Base-by-base conservation (phyloP, 2,113 vertebrate genomes). In the Heptranchias perlo region DNA sequence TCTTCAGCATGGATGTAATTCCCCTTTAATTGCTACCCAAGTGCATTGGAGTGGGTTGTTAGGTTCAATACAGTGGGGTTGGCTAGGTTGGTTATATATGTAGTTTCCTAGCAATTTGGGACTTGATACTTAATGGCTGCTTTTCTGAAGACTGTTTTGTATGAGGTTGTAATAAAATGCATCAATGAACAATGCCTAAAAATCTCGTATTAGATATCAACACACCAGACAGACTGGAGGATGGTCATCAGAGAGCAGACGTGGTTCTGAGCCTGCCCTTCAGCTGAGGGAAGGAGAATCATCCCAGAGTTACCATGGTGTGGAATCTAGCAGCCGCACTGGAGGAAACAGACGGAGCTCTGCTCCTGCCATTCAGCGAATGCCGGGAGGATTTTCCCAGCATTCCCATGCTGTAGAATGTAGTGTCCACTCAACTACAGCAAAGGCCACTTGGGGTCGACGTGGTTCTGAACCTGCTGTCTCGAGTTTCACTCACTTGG, bases 131-230 rank as follows among this genome's bases (percentile, higher is more conserved):
- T 4, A 62, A 93, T 39, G 54, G 1, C 35, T 58, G 4, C 4
- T 91, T 91, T 86, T 82, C n/a, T 14, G 18, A 82, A 82, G 76
- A 39, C 13, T n/a, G n/a, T 13, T 82, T 92, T 93, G 39, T 82
- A 82, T 39, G 35, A 39, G n/a, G 94, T 69, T 10, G 61, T 47
- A 47, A 69, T 95, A 69, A 95, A 73, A 31, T 67, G 4, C 3
- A 94, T 28, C 67, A 67, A 94, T 23, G 21, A 6, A 3, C 16
- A 52, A 64, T 87, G 10, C 58, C 86, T 23, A 8, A 39, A 67
- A 58, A 67, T 61, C 58, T 94, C 31, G 0, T 3, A 86, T 35
- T 94, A 99, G 98, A 96, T 99, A 97, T 96, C 97, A 97, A 96
- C 98, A 98, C 94, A 87, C 97, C 76, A 96, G 14, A 54, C 97